Base-by-base conservation (phyloP, 2,113 vertebrate genomes). In the Cottus gobio region DNA sequence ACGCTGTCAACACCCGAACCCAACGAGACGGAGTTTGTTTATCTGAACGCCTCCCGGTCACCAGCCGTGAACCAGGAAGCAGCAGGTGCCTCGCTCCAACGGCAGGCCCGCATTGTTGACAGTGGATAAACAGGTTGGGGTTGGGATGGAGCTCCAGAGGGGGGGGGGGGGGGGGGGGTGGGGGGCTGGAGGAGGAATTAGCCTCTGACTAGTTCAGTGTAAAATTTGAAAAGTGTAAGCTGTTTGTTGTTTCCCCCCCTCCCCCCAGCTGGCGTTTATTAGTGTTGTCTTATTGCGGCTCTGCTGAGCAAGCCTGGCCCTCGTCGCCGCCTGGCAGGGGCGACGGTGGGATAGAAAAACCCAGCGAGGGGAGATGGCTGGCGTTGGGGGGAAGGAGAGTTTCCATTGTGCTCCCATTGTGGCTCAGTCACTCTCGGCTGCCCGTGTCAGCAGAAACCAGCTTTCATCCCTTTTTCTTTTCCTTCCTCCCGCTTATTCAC, bases 91-190 rank as follows among this genome's bases (percentile, higher is more conserved):
- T 83, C 81, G 85, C 91, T 88, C 93, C 90, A 93, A 93, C 91
- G 92, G 91, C 93, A 78, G 86, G 79, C 75, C 11, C 58, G 71
- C 64, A 68, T 82, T 88, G 88, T 85, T 82, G 86, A 89, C 86
- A 93, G 90, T 94, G 94, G 95, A 94, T 92, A 92, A 94, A 95
- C 95, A 93, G 94, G 95, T 95, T 93, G 85, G 83, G 90, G 83
- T 73, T 72, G 80, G 85, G 84, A 76, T 68, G 75, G n/a, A n/a
- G n/a, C n/a, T n/a, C n/a, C n/a, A n/a, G n/a, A n/a, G n/a, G n/a
- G n/a, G n/a, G n/a, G n/a, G n/a, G n/a, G n/a, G n/a, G n/a, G n/a
- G n/a, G n/a, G n/a, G n/a, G n/a, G n/a, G n/a, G n/a, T n/a, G n/a
- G n/a, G n/a, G n/a, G n/a, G n/a, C n/a, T n/a, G n/a, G 72, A 77